These are phyloP conservation scores for Anthoscopus minutus DNA, from an alignment of 2,113 vertebrate species.

Conservation along the genomic window DNA sequence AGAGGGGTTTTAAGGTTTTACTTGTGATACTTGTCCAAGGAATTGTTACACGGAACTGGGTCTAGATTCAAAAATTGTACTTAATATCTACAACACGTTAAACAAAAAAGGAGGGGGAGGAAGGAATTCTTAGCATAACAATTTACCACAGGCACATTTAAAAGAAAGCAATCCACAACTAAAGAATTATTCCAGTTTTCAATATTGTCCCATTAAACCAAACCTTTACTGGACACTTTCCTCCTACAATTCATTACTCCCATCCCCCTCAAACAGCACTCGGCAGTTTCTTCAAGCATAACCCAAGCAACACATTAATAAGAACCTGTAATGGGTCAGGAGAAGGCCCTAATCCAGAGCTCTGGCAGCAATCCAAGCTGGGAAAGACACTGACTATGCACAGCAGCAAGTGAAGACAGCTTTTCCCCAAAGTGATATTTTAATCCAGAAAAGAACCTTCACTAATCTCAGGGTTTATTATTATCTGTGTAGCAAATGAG, in stretches of 20 bases:
- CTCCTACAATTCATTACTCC: background rate
- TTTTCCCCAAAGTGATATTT: slow-evolving; percentile 42
- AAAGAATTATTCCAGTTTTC: background rate
- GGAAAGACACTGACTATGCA: slow-evolving; percentile 21
- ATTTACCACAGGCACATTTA: background rate
- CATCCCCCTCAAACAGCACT: accelerated
- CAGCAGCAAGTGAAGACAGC: background rate
- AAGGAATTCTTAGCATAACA: background rate
- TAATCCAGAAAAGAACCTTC: slow-evolving; percentile 56
- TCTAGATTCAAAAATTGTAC: background rate
- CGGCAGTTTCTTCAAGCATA: background rate
- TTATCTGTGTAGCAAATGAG: slow-evolving; percentile 43
- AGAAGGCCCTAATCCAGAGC: background rate
- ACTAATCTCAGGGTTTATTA: slow-evolving; percentile 39
- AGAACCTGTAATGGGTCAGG: background rate
- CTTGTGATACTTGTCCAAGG: background rate
- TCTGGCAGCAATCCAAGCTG: slow-evolving; percentile 7
- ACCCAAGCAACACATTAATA: background rate
- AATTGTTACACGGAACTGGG: background rate
- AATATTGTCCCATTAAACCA: background rate
- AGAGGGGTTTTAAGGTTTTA: background rate
- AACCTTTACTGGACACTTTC: background rate
- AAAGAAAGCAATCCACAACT: background rate
- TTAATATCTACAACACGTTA: background rate
- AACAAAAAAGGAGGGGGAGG: no score